Base-by-base conservation (phyloP, 2,113 vertebrate genomes). In the Callocephalon fimbriatum region DNA sequence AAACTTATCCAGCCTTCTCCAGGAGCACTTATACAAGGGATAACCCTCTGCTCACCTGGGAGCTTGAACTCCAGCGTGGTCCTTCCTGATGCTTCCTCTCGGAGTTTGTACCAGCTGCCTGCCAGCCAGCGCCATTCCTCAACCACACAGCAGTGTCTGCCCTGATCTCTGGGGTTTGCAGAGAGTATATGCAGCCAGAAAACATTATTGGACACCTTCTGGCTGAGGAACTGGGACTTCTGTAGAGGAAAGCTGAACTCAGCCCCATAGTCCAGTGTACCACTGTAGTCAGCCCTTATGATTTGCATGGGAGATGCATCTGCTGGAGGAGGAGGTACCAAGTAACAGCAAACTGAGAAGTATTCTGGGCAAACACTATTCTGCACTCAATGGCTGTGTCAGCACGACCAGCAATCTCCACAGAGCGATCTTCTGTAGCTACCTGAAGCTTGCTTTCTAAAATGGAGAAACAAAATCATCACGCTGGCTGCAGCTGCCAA, bases 51-150 rank as follows among this genome's bases (percentile, higher is more conserved):
- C 80, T 98, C 95, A 98, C 98, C 98, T 96, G 95, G 92, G 83
- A 81, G 45, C 26, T 48, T 93, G 83, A 98, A 88, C 72, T 71
- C 56, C 76, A 98, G 11, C 4, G 3, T 75, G 25, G 97, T 98
- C 25, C 20, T 68, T 67, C 97, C 98, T 0, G 98, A 98, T 3
- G 22, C 56, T 81, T 29, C 32, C 81, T 87, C 91, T 83, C 96
- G 97, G 0, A 98, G 93, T 47, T 86, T 92, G 89, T 95, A n/a
- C 97, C 98, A 98, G 45, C 71, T 5, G 1, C 93, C 62, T 9
- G 50, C 72, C 59, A 98, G 97, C 63, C 86, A 96, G 31, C 98
- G 77, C 99, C 98, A 99, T 65, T 99, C 99, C 32, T 98, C 98
- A 47, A 99, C 98, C 12, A 94, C 76, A 68, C 99, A 99, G 95